These are phyloP conservation scores for Ailuropoda melanoleuca DNA, from an alignment of 2,113 vertebrate genomes.

Conservation along the genomic window DNA sequence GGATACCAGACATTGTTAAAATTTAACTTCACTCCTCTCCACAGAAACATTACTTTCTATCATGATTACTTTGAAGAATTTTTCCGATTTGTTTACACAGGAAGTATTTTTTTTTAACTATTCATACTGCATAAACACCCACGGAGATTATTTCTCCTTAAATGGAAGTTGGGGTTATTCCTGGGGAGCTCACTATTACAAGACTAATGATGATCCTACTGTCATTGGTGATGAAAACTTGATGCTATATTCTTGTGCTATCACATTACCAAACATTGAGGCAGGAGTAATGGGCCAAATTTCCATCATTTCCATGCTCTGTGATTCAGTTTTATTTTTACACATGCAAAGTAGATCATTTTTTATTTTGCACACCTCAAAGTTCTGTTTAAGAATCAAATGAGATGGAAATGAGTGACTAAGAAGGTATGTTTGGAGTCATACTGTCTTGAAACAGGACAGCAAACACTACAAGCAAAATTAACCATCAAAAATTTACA, in stretches of 20 bases:
- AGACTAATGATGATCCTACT: background rate
- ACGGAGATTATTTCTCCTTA: background rate
- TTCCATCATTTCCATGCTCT: background rate
- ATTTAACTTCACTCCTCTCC: background rate
- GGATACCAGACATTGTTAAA: background rate
- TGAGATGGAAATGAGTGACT: background rate
- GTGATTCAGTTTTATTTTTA: background rate
- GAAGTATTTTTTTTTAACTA: background rate
- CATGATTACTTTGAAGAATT: background rate
- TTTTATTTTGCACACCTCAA: background rate
- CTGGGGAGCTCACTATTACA: background rate
- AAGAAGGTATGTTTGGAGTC: background rate
- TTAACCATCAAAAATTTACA: slow-evolving; percentile 72
- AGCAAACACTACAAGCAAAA: slow-evolving; percentile 72
- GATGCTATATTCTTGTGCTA: background rate
- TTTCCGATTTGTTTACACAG: background rate
- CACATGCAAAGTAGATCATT: background rate
- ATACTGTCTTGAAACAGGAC: background rate
- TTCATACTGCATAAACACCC: background rate
- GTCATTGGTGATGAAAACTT: background rate
- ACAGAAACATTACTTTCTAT: background rate
- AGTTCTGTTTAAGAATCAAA: background rate
- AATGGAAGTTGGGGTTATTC: background rate
- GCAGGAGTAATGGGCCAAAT: background rate
- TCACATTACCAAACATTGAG: background rate